A percentile compares a stretch with the other conserved stretches of the same genome.
These are phyloP conservation scores for Catharus minimus DNA, from an alignment of 2,113 vertebrate genomes.

Conservation along the genomic window DNA sequence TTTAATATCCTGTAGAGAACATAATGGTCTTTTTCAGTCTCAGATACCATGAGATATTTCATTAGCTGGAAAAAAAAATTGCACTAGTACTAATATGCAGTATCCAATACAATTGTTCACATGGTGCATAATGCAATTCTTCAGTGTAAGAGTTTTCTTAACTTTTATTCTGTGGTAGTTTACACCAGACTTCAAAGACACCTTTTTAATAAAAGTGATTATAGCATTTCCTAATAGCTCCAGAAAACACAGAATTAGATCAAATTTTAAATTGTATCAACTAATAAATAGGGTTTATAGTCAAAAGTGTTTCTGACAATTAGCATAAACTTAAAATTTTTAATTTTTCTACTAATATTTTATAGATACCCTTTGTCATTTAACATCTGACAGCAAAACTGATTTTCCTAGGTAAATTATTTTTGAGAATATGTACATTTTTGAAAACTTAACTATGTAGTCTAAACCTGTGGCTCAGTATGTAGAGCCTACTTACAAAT, in stretches of 20 bases:
- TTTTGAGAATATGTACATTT: not conserved
- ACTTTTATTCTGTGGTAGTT: no score
- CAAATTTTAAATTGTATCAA: not conserved
- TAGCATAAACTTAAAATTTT: not conserved
- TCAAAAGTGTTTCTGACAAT: not conserved
- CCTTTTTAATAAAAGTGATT: not conserved
- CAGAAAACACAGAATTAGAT: not conserved
- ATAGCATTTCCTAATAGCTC: not conserved
- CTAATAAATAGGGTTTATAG: not conserved
- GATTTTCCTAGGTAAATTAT: not conserved
- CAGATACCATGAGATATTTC: not conserved
- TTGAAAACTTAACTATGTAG: not conserved
- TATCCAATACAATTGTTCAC: no score
- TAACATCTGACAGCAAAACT: not conserved
- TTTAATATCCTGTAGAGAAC: not conserved
- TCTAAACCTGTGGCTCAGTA: not conserved
- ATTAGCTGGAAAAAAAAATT: conserved; percentile 32
- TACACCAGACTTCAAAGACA: not conserved
- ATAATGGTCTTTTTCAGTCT: not conserved
- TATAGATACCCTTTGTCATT: not conserved
- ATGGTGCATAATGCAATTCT: no score
- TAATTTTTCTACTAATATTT: not conserved
- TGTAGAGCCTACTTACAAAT: not conserved
- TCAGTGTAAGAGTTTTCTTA: no score
- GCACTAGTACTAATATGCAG: not conserved